Conservation (phyloP, 2,113 vertebrate species). For the Peucedramus taeniatus region DNA sequence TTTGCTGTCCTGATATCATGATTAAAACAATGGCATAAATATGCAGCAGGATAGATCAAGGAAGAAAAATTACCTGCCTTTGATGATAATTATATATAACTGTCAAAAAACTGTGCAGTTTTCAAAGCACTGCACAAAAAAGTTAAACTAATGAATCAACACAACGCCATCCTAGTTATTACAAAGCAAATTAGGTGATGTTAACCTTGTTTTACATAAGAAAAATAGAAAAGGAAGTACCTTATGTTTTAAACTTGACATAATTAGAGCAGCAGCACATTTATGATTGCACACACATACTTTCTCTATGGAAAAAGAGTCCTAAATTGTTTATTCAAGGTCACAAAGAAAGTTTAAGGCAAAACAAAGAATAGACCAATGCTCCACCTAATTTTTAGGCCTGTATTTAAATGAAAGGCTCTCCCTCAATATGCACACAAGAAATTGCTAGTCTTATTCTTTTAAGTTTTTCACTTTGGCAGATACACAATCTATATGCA, state of each 20-base stretch:
- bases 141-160: slow-evolving; percentile 31
- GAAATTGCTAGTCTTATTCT: slow-evolving; percentile 21
- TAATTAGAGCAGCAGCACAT: neutral
- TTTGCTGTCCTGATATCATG: neutral
- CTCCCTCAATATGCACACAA: neutral
- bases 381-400: neutral
- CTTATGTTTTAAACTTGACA: neutral
- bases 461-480: slow-evolving; percentile 29
- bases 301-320: neutral
- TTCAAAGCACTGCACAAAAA: slow-evolving; percentile 29
- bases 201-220: slow-evolving; percentile 5
- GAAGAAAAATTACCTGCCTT: slow-evolving; percentile 27
- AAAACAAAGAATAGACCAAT: neutral
- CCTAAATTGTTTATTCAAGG: slow-evolving; percentile 14
- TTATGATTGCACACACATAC: neutral
- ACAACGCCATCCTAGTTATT: neutral
- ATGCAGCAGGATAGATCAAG: slow-evolving; percentile 2
- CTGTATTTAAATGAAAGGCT: neutral
- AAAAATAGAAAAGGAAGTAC: neutral
- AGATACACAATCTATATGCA: slow-evolving; percentile 58
- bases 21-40: slow-evolving; percentile 30
- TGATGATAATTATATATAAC: slow-evolving; percentile 41
- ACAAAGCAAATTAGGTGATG: neutral
- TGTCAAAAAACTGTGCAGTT: neutral
- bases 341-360: neutral